Conservation (phyloP, 2,888 invertebrate species). For the Gari tellinella region DNA sequence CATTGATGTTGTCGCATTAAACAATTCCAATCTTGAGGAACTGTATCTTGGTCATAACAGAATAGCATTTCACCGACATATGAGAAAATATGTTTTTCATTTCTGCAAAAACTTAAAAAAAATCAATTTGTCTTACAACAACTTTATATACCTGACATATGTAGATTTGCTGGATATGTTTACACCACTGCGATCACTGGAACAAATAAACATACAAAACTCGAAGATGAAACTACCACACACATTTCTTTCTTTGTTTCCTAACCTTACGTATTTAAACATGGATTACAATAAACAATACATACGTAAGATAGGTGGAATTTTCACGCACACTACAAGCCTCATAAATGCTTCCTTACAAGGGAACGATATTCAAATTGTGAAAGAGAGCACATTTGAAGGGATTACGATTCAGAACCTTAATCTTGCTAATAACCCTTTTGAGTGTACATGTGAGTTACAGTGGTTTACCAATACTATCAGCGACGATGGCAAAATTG, state of each 20-base stretch:
- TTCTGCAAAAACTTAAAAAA: no score
- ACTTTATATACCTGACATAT: constrained; percentile 12
- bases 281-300: constrained; percentile 2
- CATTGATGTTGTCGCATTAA: constrained; percentile 14
- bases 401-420: neutral
- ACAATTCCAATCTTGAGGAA: constrained; percentile 10
- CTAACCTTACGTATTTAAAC: neutral
- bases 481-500: constrained; percentile 2
- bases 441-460: constrained; percentile 20
- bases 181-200: neutral
- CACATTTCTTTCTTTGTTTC: neutral
- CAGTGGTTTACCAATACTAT: constrained; percentile 20
- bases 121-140: no score
- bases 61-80: no score
- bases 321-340: neutral
- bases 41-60: no score
- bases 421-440: constrained; percentile 4
- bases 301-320: neutral
- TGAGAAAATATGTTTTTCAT: no score
- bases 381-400: neutral
- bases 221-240: constrained; percentile 13
- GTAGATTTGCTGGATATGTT: neutral
- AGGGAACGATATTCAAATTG: neutral
- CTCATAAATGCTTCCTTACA: neutral
- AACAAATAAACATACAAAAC: neutral